Base-by-base conservation (phyloP, 2,113 vertebrate genomes). In the Melanocharis versteri region DNA sequence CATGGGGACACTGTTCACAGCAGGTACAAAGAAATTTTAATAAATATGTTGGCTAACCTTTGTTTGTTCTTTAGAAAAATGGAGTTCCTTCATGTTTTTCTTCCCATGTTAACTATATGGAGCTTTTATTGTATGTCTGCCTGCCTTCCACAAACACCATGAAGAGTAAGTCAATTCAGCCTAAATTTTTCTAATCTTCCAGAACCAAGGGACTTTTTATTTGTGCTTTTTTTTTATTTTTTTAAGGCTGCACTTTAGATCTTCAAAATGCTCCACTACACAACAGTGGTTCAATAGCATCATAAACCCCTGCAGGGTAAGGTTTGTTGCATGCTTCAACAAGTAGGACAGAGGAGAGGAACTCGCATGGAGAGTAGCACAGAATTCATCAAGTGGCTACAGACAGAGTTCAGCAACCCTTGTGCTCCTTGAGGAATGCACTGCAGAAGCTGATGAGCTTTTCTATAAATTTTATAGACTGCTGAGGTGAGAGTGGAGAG, bases 391-490 rank as follows among this genome's bases (percentile, higher is more conserved):
- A 86, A 77, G 83, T 66, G 66, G 27, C 22, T 89, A 56, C 73
- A 77, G 37, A 50, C 71, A 92, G 83, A 89, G 83, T 87, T 95
- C 89, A 71, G 58, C 58, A 81, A 89, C 72, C 68, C 56, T 64
- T 1, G 1, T 28, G 19, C 44, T 90, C 83, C 91, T 90, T 66
- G 56, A 93, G 91, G 51, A 94, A 83, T 73, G 15, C 76, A 69
- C 28, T 77, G 80, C 60, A 90, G 83, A 89, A 83, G 68, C 11
- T 31, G 60, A 92, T 83, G 47, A 93, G 47, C 30, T 92, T 92
- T 90, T 77, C 89, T 71, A 33, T 73, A 75, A 57, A 87, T 90
- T 83, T 92, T 86, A 83, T 83, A 70, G 91, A 81, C 58, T 89
- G 33, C 37, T 81, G 83, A 81, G 64, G 61, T 56, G 35, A 87